Evolutionary conservation across 2,113 vertebrate genomes (phyloP).

Genomic region (Grammatotria lemairii): DNA sequence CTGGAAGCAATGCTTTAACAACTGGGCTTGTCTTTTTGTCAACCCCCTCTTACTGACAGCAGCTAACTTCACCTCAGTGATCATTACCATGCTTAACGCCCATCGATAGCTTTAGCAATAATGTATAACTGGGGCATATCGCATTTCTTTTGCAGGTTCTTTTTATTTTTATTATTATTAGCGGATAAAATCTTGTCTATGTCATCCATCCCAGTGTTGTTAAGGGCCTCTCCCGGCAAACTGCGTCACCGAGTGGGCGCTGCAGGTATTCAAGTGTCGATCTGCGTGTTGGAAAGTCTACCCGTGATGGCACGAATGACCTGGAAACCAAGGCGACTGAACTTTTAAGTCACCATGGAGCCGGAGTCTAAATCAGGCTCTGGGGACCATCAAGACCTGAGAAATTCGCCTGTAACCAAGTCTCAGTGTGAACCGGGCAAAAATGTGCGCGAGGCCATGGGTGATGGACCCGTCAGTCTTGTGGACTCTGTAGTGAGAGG

Average conservation of each 20-base stretch:
- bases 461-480: conserved; percentile 33
- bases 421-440: conserved; percentile 37
- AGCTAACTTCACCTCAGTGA: not conserved
- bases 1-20: not conserved
- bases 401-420: conserved; percentile 39
- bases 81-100: not conserved
- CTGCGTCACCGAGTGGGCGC: conserved; percentile 68
- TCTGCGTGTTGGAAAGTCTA: conserved; percentile 47
- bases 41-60: not conserved
- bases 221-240: conserved; percentile 50
- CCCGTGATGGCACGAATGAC: conserved; percentile 66
- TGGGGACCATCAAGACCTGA: conserved; percentile 9
- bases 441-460: conserved; percentile 23
- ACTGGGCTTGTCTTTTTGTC: not conserved
- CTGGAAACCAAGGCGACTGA: conserved; percentile 48
- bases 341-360: conserved; percentile 62
- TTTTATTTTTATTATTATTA: not conserved
- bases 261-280: conserved; percentile 53
- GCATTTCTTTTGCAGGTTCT: conserved; percentile 10
- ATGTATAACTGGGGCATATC: not conserved
- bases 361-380: conserved; percentile 3
- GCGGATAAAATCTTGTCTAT: conserved; percentile 31
- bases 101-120: not conserved
- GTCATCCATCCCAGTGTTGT: conserved; percentile 27
- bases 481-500: conserved; percentile 61